Evolutionary conservation across 2,888 invertebrate genomes (phyloP), one percentile per base, ranked within the genome.

Genomic region (Nesidiocoris tenuis): DNA sequence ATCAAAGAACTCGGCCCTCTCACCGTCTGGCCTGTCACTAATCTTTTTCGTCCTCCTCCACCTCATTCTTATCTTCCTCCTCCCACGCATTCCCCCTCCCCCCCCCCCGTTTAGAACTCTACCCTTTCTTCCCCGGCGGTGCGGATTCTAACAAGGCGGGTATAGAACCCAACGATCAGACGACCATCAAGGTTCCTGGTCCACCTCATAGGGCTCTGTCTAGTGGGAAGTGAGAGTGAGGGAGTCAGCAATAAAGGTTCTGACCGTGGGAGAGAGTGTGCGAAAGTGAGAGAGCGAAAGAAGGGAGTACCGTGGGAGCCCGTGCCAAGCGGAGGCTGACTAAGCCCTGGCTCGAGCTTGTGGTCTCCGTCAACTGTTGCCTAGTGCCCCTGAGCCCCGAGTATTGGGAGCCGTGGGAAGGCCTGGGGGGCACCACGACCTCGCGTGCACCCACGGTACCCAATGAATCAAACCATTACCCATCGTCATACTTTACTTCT

Each of bases 391-490:
- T 17, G 3, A 19, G 59, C 18, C 17, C 5, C 16, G 3, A 7
- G 63, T 7, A n/a, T 54, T 57, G 22, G 65, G 56, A 59, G 57
- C 56, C 74, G 74, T 74, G 74, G 74, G 74, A 74, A 74, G 74
- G 68, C 75, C 75, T 68, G 67, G 68, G 75, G 75, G 68, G 63
- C 61, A 75, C 67, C 75, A 75, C 75, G 75, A 75, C 61, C 67
- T 75, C 75, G 75, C 75, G 75, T 75, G 75, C 75, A 65, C 75
- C 75, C 75, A 75, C 75, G 61, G 68, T 22, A 54, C 61, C 75
- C 75, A 75, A 75, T 75, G 75, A 75, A 75, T 75, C 75, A 75
- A 75, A 75, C 75, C 61, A 75, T 75, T 75, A 75, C 75, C 74
- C 66, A 18, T 19, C 74, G 12, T 17, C 18, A 22, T 19, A 17